Conservation (phyloP, 1,140 invertebrate genomes). For the Drosophila sp. region DNA sequence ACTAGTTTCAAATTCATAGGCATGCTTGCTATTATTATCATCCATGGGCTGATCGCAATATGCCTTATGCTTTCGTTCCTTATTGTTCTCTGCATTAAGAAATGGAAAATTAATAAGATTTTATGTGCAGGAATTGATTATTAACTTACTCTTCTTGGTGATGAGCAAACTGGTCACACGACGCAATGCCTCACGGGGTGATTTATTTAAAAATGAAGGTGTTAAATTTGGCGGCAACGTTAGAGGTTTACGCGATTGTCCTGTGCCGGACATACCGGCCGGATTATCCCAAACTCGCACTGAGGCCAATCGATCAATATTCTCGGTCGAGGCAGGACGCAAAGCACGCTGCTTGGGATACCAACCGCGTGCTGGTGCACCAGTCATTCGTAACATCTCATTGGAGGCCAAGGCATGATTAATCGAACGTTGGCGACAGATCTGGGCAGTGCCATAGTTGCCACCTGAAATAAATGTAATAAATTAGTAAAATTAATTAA, state of each 20-base stretch:
- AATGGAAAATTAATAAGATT: not conserved
- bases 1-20: conserved; percentile 72
- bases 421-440: conserved; percentile 87
- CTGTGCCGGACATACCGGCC: conserved; percentile 74
- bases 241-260: conserved; percentile 87
- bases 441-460: conserved; percentile 83
- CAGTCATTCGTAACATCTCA: conserved; percentile 89
- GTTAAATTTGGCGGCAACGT: conserved; percentile 93
- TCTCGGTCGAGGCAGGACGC: conserved; percentile 92
- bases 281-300: conserved; percentile 83
- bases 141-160: conserved; percentile 85
- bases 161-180: conserved; percentile 94
- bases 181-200: conserved; percentile 91
- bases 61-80: conserved; percentile 75
- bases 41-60: conserved; percentile 70
- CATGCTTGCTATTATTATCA: conserved; percentile 68
- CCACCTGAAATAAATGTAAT: conserved; percentile 42
- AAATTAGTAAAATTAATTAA: not conserved
- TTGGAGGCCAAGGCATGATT: conserved; percentile 88
- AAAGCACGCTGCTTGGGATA: conserved; percentile 89
- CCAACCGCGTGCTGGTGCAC: conserved; percentile 92
- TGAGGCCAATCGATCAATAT: conserved; percentile 88
- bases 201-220: conserved; percentile 93
- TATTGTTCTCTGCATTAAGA: conserved; percentile 52
- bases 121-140: too few species aligned